Percentiles rank a stretch among this genome's conserved stretches.
phyloP scores from a whole-genome alignment of 2,113 vertebrate genomes.

The Scytalopus superciliaris region DNA sequence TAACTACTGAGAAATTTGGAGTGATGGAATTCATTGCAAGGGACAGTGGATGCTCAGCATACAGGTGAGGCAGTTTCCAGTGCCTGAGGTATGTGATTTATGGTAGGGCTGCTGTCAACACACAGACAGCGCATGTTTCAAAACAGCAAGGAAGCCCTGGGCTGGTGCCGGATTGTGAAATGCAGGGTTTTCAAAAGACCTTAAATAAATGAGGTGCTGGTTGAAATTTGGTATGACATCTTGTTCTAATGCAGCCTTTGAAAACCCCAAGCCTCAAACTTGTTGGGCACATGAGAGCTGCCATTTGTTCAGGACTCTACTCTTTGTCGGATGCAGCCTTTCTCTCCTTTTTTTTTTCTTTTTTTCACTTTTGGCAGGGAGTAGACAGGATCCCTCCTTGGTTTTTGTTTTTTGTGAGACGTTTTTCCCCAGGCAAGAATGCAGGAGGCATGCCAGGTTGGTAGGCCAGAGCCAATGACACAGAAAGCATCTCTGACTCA shows the following conservation, averaged over 20 bases:
- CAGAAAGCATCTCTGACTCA: background rate
- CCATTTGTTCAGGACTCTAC: background rate
- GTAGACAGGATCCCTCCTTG: background rate
- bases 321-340: background rate
- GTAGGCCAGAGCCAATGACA: background rate
- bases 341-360: background rate
- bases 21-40: background rate
- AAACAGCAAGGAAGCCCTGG: slow-evolving; percentile 26
- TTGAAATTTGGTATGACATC: slow-evolving; percentile 14
- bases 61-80: slow-evolving; percentile 22
- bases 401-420: slow-evolving; percentile 1
- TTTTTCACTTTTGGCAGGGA: background rate
- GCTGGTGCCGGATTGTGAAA: slow-evolving; percentile 7
- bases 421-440: background rate
- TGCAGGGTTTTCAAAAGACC: slow-evolving; percentile 12
- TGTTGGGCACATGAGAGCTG: background rate
- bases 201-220: slow-evolving; percentile 26
- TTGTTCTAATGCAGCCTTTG: background rate
- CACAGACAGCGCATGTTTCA: background rate
- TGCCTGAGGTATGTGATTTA: background rate
- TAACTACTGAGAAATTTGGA: background rate
- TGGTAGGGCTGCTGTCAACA: background rate
- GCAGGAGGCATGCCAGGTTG: background rate
- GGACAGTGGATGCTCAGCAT: background rate
- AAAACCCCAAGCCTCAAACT: background rate